Percentiles rank a stretch among this genome's conserved stretches.
phyloP scores from a whole-genome alignment of 2,888 invertebrate species.

The Electrophaes corylata region DNA sequence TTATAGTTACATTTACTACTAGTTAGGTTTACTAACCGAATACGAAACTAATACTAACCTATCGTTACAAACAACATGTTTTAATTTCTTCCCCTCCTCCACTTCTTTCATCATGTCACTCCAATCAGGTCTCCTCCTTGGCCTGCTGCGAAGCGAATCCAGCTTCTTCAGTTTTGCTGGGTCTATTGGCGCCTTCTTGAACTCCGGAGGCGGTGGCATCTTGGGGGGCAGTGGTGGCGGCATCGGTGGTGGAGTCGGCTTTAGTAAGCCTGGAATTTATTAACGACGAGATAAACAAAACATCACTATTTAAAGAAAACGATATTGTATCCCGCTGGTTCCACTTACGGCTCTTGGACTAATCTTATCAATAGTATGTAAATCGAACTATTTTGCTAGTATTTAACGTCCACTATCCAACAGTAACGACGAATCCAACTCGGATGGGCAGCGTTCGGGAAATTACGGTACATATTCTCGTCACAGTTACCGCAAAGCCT shows the following conservation, averaged over 20 bases:
- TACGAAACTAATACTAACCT: slow-evolving; percentile 47
- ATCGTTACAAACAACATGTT: slow-evolving; percentile 94
- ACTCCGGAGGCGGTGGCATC: slow-evolving; percentile 84
- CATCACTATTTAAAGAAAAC: too few species aligned
- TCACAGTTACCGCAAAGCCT: too few species aligned
- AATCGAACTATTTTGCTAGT: too few species aligned
- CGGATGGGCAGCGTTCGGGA: too few species aligned
- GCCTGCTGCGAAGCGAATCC: slow-evolving; percentile 90
- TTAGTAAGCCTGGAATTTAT: slow-evolving; percentile 63
- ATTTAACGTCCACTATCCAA: too few species aligned
- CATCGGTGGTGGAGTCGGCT: slow-evolving; percentile 85
- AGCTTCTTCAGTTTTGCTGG: slow-evolving; percentile 86
- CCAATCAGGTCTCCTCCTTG: slow-evolving; percentile 94
- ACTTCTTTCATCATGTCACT: slow-evolving; percentile 96
- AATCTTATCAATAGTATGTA: too few species aligned
- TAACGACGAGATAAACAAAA: not conserved
- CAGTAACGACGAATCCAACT: too few species aligned
- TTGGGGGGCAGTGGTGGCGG: slow-evolving; percentile 90
- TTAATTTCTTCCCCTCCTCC: slow-evolving; percentile 90
- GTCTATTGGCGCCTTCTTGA: slow-evolving; percentile 85
- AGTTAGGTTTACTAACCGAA: too few species aligned
- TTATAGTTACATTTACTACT: too few species aligned
- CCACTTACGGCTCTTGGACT: too few species aligned
- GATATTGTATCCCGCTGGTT: too few species aligned
- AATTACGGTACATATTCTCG: too few species aligned